Conservation (phyloP, 2,113 vertebrate species). For the Nothoprocta perdicaria region DNA sequence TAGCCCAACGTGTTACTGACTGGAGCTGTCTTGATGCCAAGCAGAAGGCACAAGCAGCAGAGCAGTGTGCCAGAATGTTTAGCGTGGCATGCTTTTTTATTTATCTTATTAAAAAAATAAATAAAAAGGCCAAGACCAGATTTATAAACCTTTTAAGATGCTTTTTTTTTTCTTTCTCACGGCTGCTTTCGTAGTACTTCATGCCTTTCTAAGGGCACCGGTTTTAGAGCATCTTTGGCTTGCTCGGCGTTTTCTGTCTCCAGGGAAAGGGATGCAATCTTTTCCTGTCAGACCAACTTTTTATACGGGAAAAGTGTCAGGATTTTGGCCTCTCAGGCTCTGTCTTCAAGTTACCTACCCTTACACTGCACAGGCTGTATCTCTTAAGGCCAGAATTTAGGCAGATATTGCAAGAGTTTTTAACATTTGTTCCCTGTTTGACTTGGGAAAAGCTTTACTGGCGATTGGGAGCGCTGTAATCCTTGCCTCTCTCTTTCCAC, state of each 20-base stretch:
- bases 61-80: not conserved
- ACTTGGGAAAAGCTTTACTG: not conserved
- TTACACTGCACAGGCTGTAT: accelerated
- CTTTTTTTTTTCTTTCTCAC: not conserved
- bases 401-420: not conserved
- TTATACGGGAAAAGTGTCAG: not conserved
- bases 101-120: not conserved
- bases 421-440: not conserved
- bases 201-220: not conserved
- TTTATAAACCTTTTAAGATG: not conserved
- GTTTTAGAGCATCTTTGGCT: not conserved
- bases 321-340: not conserved
- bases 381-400: not conserved
- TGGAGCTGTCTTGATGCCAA: not conserved
- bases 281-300: not conserved
- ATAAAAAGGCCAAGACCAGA: not conserved
- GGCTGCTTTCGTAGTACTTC: conserved; percentile 17
- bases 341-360: not conserved
- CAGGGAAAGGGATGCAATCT: not conserved
- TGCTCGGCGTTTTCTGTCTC: not conserved
- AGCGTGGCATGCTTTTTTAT: not conserved
- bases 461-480: not conserved
- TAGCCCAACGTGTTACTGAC: not conserved
- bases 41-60: not conserved
- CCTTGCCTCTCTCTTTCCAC: not conserved